Evolutionary conservation across 2,113 vertebrate genomes (phyloP), one percentile per base, ranked within the genome.

Genomic region (Thymallus thymallus): DNA sequence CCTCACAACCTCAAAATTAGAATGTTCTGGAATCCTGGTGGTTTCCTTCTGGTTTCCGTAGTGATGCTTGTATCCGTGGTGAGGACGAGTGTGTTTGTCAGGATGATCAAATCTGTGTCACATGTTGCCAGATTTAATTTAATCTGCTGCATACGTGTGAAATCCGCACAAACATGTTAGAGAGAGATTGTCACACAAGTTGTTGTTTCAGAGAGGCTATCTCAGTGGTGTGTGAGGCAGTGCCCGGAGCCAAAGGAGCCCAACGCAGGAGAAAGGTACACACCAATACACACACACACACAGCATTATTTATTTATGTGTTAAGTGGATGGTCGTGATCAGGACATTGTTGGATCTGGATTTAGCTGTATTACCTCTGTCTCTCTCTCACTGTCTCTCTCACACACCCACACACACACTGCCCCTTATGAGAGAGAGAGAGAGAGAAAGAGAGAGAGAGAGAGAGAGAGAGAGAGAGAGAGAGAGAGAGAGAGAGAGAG

Each of bases 161-260:
- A 79, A 48, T 84, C 58, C 23, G 6, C 18, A 20, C 51, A 6
- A 14, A 16, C 20, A 16, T 55, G 51, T 9, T n/a, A 35, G 22
- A 24, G 22, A 61, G 61, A 63, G 24, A 29, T 32, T 67, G 2
- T 67, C 72, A 60, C 41, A 64, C 63, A 2, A 85, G 68, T 82
- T 16, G 30, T 69, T 87, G 78, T 82, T 81, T 35, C 92, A 99
- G 98, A 88, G 98, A 99, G 88, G 98, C 98, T 9, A 99, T 99
- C 73, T 95, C 96, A 75, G 93, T 98, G 88, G 97, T 98, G 80
- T 99, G 97, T 7, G 98, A 99, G 80, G 97, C 98, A 0, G 97
- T 99, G 82, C 98, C 98, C 0, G 94, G 97, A 82, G 96, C 96
- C 86, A 99, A 97, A 89, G 98, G 96, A 87, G 95, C 96, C 0